These are phyloP conservation scores for Sapajus apella DNA, from an alignment of 2,113 vertebrate species.

Conservation along the genomic window DNA sequence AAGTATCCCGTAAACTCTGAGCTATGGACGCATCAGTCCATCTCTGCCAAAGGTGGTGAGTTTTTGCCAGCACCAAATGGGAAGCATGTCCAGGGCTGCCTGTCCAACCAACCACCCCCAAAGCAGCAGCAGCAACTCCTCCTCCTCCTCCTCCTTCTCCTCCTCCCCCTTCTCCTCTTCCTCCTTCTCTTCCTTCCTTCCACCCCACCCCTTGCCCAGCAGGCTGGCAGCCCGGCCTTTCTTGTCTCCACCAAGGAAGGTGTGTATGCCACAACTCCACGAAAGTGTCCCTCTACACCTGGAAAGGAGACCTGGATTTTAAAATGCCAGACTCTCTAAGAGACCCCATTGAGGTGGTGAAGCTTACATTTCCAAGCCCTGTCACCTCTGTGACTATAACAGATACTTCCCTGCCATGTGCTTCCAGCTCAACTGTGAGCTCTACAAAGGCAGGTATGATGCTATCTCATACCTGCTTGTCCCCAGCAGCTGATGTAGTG, in stretches of 20 bases:
- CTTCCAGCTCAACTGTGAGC: neutral
- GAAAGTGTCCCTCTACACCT: neutral
- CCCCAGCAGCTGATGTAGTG: neutral
- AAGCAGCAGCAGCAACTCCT: neutral
- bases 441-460: neutral
- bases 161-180: neutral
- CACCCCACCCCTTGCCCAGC: neutral
- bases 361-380: neutral
- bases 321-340: neutral
- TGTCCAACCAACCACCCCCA: neutral
- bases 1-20: constrained; percentile 31
- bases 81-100: neutral
- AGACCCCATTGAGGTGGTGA: neutral
- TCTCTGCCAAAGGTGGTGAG: constrained; percentile 14
- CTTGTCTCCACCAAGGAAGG: neutral
- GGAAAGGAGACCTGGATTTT: neutral
- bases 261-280: neutral
- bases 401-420: no score
- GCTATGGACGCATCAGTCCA: neutral
- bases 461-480: neutral
- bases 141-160: neutral
- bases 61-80: neutral
- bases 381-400: neutral
- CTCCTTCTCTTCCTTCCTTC: neutral
- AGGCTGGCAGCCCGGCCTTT: neutral